A percentile compares a stretch with the other conserved stretches of the same genome.
These are phyloP conservation scores for Hapalemur alaotrensis DNA, from an alignment of 2,797 vertebrate genomes.

Conservation along the genomic window DNA sequence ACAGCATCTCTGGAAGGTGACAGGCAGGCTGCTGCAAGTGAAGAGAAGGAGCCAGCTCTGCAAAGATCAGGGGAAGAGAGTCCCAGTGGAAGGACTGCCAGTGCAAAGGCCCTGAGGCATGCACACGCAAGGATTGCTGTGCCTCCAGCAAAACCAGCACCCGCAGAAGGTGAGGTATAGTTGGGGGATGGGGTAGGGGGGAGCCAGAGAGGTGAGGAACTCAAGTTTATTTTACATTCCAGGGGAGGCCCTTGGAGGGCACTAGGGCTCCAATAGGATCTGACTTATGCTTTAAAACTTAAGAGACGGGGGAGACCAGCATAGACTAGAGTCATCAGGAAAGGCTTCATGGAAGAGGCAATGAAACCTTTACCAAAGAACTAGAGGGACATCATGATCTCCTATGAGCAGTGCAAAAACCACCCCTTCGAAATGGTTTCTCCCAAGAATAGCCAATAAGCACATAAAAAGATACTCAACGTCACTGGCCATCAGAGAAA, in stretches of 20 bases:
- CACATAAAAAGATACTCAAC: not conserved
- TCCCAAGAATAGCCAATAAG: not conserved
- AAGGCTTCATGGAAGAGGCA: not conserved
- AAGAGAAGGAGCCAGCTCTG: not conserved
- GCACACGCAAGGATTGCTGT: not conserved
- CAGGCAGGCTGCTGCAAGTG: not conserved
- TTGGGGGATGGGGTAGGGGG: rapidly evolving
- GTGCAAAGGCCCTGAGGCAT: not conserved
- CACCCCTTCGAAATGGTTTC: not conserved
- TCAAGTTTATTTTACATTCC: not conserved
- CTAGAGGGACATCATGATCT: not conserved
- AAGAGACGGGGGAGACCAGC: not conserved
- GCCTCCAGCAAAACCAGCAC: not conserved
- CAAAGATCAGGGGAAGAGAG: not conserved
- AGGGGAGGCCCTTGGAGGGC: not conserved
- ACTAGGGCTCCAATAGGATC: not conserved
- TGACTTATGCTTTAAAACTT: not conserved
- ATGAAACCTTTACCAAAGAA: not conserved
- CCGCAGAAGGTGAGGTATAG: not conserved
- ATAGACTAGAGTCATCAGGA: not conserved
- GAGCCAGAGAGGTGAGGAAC: not conserved
- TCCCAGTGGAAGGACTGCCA: not conserved
- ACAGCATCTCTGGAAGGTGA: not conserved
- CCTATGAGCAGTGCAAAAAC: not conserved
- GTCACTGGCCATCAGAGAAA: not conserved